Base-by-base conservation (phyloP, 2,113 vertebrate genomes). In the Eira barbara region DNA sequence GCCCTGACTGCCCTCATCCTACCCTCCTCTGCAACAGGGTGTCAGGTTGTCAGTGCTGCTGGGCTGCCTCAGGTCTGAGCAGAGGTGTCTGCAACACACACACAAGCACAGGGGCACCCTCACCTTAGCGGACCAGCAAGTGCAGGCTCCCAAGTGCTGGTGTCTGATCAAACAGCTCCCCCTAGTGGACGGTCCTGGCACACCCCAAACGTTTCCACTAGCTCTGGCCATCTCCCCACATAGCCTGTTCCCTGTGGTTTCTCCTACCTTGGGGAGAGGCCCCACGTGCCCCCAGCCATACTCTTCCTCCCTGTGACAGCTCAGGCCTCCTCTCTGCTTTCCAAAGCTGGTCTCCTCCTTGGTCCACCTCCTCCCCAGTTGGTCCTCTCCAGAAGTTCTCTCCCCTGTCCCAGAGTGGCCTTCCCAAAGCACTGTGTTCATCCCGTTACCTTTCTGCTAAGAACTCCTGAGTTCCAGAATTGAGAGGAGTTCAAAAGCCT, bases 91-190 rank as follows among this genome's bases (percentile, higher is more conserved):
- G 39, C 23, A 36, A 42, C 21, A 45, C 1, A 0, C 39, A 8
- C 3, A 3, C 25, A 4, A 1, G 6, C 65, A 42, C 42, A 57
- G 20, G 15, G 39, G 39, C 42, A 45, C 42, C 20, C 69, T 80
- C 5, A 9, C 29, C 36, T 29, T 17, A 45, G 39, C 65, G 55
- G 23, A 45, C 20, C 4, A 0, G 17, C 76, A 21, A 21, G 31
- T 4, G 0, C 9, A 6, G 47, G 42, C 74, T 29, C 74, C 73
- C 4, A 8, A 17, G 74, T 29, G 27, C 42, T 59, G 31, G 4
- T 36, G 49, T 39, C 87, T 88, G 69, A 15, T 78, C 82, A 55
- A 61, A 94, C 3, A 89, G 90, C 71, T 52, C 39, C 88, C 69
- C 45, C 55, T 7, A 80, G 55, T 45, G 94, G 92, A 82, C 39